Evolutionary conservation across 2,888 invertebrate species (phyloP), one percentile per base, ranked within the genome.

Genomic region (Matsumyia berberina): DNA sequence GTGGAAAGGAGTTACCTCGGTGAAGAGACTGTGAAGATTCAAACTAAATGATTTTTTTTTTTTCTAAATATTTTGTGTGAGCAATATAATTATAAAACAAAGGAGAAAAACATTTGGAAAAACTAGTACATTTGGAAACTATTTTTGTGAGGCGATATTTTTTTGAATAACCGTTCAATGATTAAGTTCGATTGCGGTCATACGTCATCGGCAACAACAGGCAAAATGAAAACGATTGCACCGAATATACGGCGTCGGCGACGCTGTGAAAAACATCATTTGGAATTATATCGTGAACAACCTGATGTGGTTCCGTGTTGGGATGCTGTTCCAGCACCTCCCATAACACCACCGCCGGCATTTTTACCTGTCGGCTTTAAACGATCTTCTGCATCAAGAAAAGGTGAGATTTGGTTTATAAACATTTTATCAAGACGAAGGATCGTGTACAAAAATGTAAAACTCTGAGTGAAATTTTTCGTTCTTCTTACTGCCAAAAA

Each of bases 291-390:
- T 82, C 91, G 91, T 58, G 92, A 92, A 69, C 87, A 92, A 70
- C 70, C 81, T 17, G 78, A 86, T 88, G 93, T 93, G 62, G 93
- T 94, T 69, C 93, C 93, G 37, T 92, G 91, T 86, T 94, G 93
- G 93, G 94, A 94, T 87, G 90, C 92, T 5, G 87, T 91, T 66
- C 92, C 92, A 62, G 94, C 93, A 85, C 93, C 94, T 31, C 94
- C 95, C 31, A 95, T 95, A 86, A 95, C 95, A 33, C 95, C 95
- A 29, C 95, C 95, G 12, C 94, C 95, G 7, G 94, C 94, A 73
- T 95, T 95, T 88, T 91, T 94, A 64, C 93, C 94, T 3, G 93
- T 94, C 24, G 94, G 94, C 46, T 94, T 94, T 88, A 93, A 93
- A 87, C 89, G 91, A 17, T 87, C 89, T 35, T 88, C 89, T 76